Evolutionary conservation across 2,113 vertebrate species (phyloP).

Genomic region (Motacilla alba): DNA sequence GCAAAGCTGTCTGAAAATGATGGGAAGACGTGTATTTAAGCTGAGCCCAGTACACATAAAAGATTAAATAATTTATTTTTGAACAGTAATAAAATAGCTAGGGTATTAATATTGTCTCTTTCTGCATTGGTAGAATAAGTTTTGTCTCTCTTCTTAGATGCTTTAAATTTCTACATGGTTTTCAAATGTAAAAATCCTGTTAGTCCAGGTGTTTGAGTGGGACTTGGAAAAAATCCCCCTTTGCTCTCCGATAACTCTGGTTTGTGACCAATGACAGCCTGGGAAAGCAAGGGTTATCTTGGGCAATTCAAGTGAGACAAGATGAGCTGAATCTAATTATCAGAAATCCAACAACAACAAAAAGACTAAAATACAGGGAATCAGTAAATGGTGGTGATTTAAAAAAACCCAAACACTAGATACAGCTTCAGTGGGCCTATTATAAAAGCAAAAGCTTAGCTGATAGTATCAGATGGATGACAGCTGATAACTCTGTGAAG

Average conservation of each 20-base stretch:
- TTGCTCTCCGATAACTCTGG: background rate
- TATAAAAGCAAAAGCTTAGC: background rate
- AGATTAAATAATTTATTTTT: background rate
- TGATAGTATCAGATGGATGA: background rate
- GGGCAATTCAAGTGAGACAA: background rate
- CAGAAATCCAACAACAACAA: background rate
- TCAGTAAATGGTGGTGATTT: background rate
- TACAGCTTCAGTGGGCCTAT: background rate
- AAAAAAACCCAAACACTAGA: background rate
- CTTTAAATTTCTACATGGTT: background rate
- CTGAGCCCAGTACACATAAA: background rate
- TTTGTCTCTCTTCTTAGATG: background rate
- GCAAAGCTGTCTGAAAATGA: background rate
- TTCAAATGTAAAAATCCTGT: background rate
- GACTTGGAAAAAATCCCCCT: background rate
- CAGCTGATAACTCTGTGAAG: background rate
- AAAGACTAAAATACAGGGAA: background rate
- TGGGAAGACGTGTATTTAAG: background rate
- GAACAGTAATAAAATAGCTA: background rate
- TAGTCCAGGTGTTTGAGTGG: background rate
- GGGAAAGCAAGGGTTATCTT: background rate
- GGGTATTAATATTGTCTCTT: background rate
- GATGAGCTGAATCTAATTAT: background rate
- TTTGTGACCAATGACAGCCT: background rate
- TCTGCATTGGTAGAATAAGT: background rate